Percentiles rank a stretch among this genome's conserved stretches.
Evolutionary conservation across 2,888 invertebrate species (phyloP).

Genomic region (Shargacucullia verbasci): DNA sequence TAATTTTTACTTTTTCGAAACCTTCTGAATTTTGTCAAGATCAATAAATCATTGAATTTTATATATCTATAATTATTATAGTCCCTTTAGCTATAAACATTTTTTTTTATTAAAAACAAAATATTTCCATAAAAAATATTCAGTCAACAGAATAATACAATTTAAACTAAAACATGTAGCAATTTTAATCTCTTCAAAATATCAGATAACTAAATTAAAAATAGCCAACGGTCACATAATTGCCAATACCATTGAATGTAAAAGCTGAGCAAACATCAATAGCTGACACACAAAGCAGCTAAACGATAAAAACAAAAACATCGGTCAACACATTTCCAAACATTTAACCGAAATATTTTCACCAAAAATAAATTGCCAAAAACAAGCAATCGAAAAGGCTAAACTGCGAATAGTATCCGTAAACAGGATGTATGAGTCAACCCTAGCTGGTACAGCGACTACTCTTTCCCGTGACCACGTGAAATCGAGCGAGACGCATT

Average conservation of each 20-base stretch:
- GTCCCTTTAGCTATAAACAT: too few relatives aligned
- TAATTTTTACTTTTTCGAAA: too few relatives aligned
- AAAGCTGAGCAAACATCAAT: background rate
- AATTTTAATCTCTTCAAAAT: too few relatives aligned
- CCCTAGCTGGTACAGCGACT: slow-evolving; percentile 51
- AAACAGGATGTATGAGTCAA: slow-evolving; percentile 43
- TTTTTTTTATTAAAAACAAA: too few relatives aligned
- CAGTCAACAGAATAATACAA: too few relatives aligned
- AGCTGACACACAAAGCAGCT: background rate
- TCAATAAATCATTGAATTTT: too few relatives aligned
- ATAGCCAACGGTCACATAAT: background rate
- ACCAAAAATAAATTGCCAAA: slow-evolving; percentile 29
- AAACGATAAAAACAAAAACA: slow-evolving; percentile 7
- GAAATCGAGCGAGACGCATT: slow-evolving; percentile 71
- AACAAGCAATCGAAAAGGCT: slow-evolving; percentile 32
- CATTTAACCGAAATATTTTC: slow-evolving; percentile 18
- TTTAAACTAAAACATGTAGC: too few relatives aligned
- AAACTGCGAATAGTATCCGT: slow-evolving; percentile 42
- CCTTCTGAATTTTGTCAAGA: too few relatives aligned
- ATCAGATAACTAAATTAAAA: too few relatives aligned
- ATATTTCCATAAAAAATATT: too few relatives aligned
- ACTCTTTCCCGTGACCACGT: slow-evolving; percentile 59
- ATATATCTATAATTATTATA: too few relatives aligned
- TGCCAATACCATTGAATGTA: background rate
- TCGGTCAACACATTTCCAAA: slow-evolving; percentile 4